Percentiles rank a stretch among this genome's conserved stretches.
phyloP scores from a whole-genome alignment of 92 coral and sea anemone genomes.

The Siderastrea siderea region DNA sequence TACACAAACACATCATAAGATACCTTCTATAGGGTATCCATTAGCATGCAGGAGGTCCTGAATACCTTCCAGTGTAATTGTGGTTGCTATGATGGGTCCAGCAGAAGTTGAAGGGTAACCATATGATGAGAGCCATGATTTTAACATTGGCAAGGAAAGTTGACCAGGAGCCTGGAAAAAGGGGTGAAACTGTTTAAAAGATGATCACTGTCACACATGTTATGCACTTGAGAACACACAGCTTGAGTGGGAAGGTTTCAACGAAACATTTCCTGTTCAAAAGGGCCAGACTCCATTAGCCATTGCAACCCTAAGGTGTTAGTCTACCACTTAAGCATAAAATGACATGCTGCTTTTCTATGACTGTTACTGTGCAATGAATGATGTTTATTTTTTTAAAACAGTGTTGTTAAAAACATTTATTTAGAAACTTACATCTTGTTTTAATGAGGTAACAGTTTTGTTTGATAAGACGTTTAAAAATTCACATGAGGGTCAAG shows the following conservation, averaged over 20 bases:
- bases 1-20: too few relatives aligned
- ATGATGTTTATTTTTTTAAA: background rate
- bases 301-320: too few relatives aligned
- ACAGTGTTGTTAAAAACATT: background rate
- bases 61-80: slow-evolving; percentile 95
- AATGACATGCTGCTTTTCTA: too few relatives aligned
- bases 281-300: too few relatives aligned
- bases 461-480: background rate
- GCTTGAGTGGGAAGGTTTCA: background rate
- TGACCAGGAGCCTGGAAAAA: slow-evolving; percentile 19
- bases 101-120: slow-evolving; percentile 71
- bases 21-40: slow-evolving; percentile 88
- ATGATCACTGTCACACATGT: background rate
- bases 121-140: slow-evolving; percentile 39
- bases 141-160: slow-evolving; percentile 36
- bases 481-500: background rate
- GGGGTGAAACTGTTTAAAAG: background rate
- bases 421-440: background rate
- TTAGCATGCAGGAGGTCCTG: slow-evolving; percentile 81
- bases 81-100: slow-evolving; percentile 93
- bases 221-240: background rate
- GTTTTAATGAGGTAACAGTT: background rate
- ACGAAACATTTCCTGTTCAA: too few relatives aligned
- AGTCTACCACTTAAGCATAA: too few relatives aligned
- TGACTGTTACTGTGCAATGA: too few relatives aligned